Base-by-base conservation (phyloP, 2,113 vertebrate species). In the Hepsetus odoe region DNA sequence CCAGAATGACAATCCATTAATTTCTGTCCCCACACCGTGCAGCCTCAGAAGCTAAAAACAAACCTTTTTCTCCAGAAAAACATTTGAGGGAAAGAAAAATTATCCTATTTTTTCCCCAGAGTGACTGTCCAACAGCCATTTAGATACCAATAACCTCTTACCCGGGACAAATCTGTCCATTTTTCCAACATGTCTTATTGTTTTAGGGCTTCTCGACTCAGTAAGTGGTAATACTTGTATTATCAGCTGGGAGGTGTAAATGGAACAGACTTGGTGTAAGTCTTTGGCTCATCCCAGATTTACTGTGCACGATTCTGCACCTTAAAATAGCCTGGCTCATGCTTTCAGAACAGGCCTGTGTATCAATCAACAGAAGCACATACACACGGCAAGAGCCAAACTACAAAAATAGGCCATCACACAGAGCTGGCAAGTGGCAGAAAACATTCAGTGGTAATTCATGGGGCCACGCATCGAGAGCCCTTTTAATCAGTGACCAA, bases 401-500 rank as follows among this genome's bases (percentile, higher is more conserved):
- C 64, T 74, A 55, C 87, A 74, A 79, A 91, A 91, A 90, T 91
- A 90, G 86, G 6, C 1, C 44, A 40, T 73, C 79, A 56, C 74
- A 76, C 38, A 42, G 38, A 67, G 61, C 53, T 69, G 76, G 61
- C 75, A 42, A 24, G 42, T 49, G 35, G 55, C 22, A 26, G 35
- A 67, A 56, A 80, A 77, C 58, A 68, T 74, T 16, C 44, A 35
- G 46, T 22, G 22, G 8, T 30, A 59, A 49, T 69, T 30, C 30
- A 46, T 26, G 35, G 46, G 35, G 56, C 22, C 13, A 33, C 28
- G 44, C 76, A 35, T 68, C 14, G 49, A 28, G 22, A 58, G 40
- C 26, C 11, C 10, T 65, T 83, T 70, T 49, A 33, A 40, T 55
- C 32, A 22, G 49, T 38, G 30, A 55, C 56, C 69, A 49, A 71